Evolutionary conservation across 2,797 vertebrate species (phyloP).

Genomic region (Arctocebus calabarensis): DNA sequence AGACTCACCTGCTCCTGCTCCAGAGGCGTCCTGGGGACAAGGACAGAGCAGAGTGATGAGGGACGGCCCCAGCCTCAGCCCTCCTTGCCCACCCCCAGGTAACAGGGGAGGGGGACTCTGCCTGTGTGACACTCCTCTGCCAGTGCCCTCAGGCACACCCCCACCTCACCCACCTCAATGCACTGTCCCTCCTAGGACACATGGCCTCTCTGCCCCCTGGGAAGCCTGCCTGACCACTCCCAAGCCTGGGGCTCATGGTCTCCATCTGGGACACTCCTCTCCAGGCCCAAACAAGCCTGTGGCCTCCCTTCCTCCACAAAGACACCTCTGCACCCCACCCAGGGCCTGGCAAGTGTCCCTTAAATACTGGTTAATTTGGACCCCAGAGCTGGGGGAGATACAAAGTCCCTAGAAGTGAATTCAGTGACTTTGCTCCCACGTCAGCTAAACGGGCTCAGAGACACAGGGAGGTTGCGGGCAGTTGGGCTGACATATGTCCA

Average conservation of each 20-base stretch:
- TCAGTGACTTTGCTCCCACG: background rate
- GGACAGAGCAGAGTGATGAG: background rate
- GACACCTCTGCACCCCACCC: rapidly evolving
- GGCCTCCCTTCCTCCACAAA: rapidly evolving
- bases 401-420: rapidly evolving
- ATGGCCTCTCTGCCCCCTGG: background rate
- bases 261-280: background rate
- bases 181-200: rapidly evolving
- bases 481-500: rapidly evolving
- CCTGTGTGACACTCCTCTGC: rapidly evolving
- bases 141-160: rapidly evolving
- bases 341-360: background rate
- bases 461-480: rapidly evolving
- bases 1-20: slow-evolving; percentile 87
- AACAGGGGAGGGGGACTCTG: rapidly evolving
- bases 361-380: background rate
- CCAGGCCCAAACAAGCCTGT: too few species aligned
- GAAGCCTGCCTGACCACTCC: background rate
- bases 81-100: rapidly evolving
- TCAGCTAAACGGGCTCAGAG: too few species aligned
- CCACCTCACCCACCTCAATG: background rate
- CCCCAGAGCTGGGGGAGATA: rapidly evolving
- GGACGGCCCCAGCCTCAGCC: rapidly evolving
- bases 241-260: rapidly evolving
- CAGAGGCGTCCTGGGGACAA: slow-evolving; percentile 83